phyloP scores from a whole-genome alignment of 2,113 vertebrate species.

The Ceyx melanurus region DNA sequence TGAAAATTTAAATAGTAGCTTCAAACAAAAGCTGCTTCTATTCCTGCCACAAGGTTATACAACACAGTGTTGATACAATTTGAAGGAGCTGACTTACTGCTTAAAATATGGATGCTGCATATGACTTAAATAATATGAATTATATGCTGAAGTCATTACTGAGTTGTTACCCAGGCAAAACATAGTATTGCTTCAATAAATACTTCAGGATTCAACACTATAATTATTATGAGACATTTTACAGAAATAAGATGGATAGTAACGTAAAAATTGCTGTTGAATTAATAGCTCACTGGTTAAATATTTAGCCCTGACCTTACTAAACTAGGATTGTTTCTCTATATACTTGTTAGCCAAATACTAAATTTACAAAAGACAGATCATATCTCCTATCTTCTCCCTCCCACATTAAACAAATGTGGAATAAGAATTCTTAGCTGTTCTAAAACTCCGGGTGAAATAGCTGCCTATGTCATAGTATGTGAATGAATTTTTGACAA shows the following conservation, averaged over 20 bases:
- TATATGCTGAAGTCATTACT: constrained; percentile 51
- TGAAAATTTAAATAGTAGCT: constrained; percentile 67
- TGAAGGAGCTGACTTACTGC: constrained; percentile 49
- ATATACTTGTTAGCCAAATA: neutral
- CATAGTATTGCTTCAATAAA: constrained; percentile 42
- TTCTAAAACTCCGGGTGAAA: neutral
- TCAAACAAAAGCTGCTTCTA: constrained; percentile 64
- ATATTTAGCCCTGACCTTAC: constrained; percentile 19
- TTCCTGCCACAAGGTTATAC: constrained; percentile 65
- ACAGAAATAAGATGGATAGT: neutral
- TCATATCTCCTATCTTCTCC: neutral
- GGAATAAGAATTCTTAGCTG: neutral
- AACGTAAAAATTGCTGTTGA: neutral
- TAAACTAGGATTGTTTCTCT: neutral
- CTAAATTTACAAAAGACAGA: neutral
- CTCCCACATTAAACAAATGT: neutral
- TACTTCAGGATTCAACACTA: constrained; percentile 19
- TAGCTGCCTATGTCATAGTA: neutral
- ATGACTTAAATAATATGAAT: constrained; percentile 59
- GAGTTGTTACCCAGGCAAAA: constrained; percentile 50
- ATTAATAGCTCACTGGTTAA: constrained; percentile 24
- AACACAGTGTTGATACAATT: constrained; percentile 47
- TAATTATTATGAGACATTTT: constrained; percentile 27
- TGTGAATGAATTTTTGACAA: neutral
- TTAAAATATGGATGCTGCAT: constrained; percentile 58